These are phyloP conservation scores for Aleiodes alternator DNA, from an alignment of 2,888 invertebrate species.

Conservation along the genomic window DNA sequence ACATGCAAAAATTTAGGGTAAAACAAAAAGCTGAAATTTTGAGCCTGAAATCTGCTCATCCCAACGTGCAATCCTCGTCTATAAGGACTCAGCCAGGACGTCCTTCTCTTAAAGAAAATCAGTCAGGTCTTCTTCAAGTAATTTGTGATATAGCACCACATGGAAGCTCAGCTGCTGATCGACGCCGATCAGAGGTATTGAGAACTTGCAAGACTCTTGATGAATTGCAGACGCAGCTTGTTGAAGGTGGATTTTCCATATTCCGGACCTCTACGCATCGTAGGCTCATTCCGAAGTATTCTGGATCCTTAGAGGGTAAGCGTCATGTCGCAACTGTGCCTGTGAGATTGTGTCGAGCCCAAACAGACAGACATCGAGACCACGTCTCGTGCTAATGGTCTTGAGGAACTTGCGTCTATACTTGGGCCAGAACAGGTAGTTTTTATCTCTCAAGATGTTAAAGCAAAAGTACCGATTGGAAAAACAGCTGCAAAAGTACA, in stretches of 20 bases:
- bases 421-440: constrained; percentile 55
- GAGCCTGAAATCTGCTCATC: no score
- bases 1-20: no score
- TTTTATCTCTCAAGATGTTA: constrained; percentile 66
- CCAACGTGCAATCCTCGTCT: no score
- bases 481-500: constrained; percentile 71
- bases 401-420: no score
- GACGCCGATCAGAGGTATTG: constrained; percentile 55
- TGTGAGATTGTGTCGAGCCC: constrained; percentile 17
- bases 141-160: neutral
- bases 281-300: constrained; percentile 56
- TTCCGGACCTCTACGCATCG: constrained; percentile 57
- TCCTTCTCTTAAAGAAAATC: neutral
- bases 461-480: constrained; percentile 70
- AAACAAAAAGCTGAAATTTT: no score
- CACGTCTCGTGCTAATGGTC: constrained; percentile 64
- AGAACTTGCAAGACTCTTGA: constrained; percentile 53
- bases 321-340: constrained; percentile 47
- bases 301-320: constrained; percentile 58
- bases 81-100: constrained; percentile 6
- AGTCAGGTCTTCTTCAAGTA: neutral
- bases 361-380: constrained; percentile 49
- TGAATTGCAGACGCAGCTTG: constrained; percentile 48
- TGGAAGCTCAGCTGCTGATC: neutral
- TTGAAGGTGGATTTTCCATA: constrained; percentile 52